Percentiles rank a stretch among this genome's conserved stretches.
phyloP scores from a whole-genome alignment of 2,113 vertebrate species.

The Saguinus imperator region DNA sequence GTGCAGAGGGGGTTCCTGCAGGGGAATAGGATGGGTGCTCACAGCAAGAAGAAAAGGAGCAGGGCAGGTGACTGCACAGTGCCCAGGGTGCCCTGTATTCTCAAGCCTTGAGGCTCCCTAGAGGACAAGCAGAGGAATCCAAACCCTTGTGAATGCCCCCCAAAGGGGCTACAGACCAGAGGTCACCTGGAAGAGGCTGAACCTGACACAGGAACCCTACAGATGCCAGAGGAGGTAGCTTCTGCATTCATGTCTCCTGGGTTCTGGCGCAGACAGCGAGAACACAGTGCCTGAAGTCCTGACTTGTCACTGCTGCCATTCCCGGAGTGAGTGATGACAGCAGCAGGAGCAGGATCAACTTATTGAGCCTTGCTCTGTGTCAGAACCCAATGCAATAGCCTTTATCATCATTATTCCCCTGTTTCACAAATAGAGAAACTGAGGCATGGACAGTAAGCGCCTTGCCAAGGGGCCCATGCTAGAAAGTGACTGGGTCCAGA shows the following conservation, averaged over 20 bases:
- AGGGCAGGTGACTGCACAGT: neutral
- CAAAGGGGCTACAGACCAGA: neutral
- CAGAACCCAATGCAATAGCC: neutral
- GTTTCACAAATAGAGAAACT: neutral
- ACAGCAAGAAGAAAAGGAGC: neutral
- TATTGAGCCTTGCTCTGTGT: neutral
- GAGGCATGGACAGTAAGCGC: neutral
- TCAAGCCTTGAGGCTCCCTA: neutral
- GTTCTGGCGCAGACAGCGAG: accelerated
- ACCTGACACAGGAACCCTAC: neutral
- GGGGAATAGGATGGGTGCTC: neutral
- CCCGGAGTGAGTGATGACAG: neutral
- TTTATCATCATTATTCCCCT: neutral
- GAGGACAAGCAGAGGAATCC: neutral
- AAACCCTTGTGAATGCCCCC: neutral
- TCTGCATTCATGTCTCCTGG: neutral
- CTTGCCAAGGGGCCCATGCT: neutral
- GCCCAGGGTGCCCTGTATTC: no score
- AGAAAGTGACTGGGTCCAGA: neutral
- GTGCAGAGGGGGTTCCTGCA: neutral
- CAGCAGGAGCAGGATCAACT: neutral
- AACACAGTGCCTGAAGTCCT: neutral
- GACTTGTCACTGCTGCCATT: neutral
- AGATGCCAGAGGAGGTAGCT: neutral
- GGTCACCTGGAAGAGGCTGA: neutral